phyloP scores from a whole-genome alignment of 2,113 vertebrate species.

The Pipa parva region DNA sequence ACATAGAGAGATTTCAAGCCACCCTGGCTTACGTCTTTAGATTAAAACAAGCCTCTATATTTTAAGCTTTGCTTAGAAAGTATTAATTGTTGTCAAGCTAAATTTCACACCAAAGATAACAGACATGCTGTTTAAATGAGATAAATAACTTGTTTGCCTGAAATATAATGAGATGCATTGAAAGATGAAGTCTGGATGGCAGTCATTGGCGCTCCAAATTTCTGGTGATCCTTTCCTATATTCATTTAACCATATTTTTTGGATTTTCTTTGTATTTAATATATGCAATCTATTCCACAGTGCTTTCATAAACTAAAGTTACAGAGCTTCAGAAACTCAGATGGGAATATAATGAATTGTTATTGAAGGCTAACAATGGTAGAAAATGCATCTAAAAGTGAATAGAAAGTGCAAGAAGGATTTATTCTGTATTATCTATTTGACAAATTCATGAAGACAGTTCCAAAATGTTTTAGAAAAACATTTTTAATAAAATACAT shows the following conservation, averaged over 20 bases:
- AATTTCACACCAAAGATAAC: slow-evolving; percentile 79
- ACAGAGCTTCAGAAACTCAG: too few species aligned
- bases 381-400: too few species aligned
- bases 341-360: too few species aligned
- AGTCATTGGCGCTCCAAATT: slow-evolving; percentile 27
- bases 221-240: neutral
- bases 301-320: too few species aligned
- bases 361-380: too few species aligned
- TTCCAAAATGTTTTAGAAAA: too few species aligned
- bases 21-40: slow-evolving; percentile 57
- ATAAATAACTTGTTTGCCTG: slow-evolving; percentile 55
- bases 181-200: too few species aligned
- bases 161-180: slow-evolving; percentile 40
- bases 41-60: slow-evolving; percentile 51
- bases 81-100: slow-evolving; percentile 69
- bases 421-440: too few species aligned
- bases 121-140: slow-evolving; percentile 64
- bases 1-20: slow-evolving; percentile 59
- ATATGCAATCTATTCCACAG: neutral
- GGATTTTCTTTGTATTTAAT: neutral
- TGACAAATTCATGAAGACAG: too few species aligned
- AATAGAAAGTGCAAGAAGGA: too few species aligned
- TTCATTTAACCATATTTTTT: too few species aligned
- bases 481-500: too few species aligned
- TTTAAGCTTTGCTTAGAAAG: slow-evolving; percentile 59